A percentile compares a stretch with the other conserved stretches of the same genome.
Evolutionary conservation across 23 tunicate species (phyloP).

Genomic region (Halocynthia roretzi): DNA sequence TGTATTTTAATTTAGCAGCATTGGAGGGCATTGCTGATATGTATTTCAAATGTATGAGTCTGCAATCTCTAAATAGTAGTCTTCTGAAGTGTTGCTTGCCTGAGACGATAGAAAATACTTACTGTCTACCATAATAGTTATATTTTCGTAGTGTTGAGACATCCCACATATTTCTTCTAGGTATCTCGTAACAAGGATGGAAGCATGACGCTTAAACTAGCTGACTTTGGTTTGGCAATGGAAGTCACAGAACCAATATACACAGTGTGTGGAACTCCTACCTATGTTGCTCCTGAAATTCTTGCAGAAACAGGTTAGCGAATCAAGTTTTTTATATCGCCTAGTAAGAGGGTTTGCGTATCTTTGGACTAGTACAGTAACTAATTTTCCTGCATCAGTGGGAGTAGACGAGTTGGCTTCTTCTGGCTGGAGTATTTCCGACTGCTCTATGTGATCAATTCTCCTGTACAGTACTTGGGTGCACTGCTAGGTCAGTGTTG

Average conservation of each 20-base stretch:
- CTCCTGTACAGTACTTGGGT: no score
- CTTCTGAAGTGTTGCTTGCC: background rate
- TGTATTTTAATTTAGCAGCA: background rate
- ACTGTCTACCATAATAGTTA: background rate
- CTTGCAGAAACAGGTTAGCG: constrained; percentile 65
- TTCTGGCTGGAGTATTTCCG: background rate
- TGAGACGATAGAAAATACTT: background rate
- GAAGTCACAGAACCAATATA: constrained; percentile 90
- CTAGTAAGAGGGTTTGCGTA: no score
- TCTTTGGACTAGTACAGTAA: no score
- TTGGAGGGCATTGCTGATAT: background rate
- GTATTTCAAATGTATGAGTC: background rate
- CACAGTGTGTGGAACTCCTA: constrained; percentile 96
- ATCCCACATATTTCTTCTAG: constrained; percentile 11
- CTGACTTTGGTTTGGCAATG: constrained; percentile 96
- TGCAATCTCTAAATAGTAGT: background rate
- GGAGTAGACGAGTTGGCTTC: no score
- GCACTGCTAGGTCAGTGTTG: no score
- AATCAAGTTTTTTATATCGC: no score
- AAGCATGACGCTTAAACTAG: constrained; percentile 78
- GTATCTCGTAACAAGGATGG: constrained; percentile 96
- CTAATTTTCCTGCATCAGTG: no score
- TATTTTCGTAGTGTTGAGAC: background rate
- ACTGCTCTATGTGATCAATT: no score
- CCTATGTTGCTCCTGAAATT: constrained; percentile 98